phyloP scores from a whole-genome alignment of 2,113 vertebrate genomes.

The Empidonax traillii region DNA sequence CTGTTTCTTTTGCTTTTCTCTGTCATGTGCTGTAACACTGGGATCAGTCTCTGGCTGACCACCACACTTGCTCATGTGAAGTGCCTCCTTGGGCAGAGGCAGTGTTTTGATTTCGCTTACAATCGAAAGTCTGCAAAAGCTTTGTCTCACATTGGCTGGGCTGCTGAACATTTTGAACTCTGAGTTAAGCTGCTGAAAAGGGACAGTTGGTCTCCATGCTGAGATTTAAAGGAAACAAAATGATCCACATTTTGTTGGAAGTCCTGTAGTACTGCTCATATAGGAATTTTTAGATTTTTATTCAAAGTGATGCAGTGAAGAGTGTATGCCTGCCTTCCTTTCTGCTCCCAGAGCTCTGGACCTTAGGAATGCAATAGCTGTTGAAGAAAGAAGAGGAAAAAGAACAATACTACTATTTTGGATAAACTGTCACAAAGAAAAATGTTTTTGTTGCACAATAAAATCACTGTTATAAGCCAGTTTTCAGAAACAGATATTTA shows the following conservation, averaged over 20 bases:
- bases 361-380: neutral
- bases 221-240: constrained; percentile 9
- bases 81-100: neutral
- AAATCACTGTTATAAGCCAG: neutral
- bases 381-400: neutral
- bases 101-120: neutral
- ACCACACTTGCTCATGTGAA: neutral
- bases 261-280: neutral
- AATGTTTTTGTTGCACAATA: neutral
- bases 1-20: neutral
- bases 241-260: neutral
- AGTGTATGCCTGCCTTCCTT: neutral
- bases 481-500: constrained; percentile 9
- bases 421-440: neutral
- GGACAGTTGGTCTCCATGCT: neutral
- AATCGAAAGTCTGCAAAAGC: neutral
- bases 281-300: constrained; percentile 6
- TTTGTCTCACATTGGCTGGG: neutral
- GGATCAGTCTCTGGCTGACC: neutral
- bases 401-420: neutral
- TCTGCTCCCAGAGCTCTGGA: neutral
- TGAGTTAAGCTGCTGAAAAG: constrained; percentile 6
- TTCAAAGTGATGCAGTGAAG: neutral
- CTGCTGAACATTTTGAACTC: constrained; percentile 22
- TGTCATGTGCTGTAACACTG: neutral